Evolutionary conservation across 2,888 invertebrate species (phyloP).

Genomic region (Ornithoptera priamus): DNA sequence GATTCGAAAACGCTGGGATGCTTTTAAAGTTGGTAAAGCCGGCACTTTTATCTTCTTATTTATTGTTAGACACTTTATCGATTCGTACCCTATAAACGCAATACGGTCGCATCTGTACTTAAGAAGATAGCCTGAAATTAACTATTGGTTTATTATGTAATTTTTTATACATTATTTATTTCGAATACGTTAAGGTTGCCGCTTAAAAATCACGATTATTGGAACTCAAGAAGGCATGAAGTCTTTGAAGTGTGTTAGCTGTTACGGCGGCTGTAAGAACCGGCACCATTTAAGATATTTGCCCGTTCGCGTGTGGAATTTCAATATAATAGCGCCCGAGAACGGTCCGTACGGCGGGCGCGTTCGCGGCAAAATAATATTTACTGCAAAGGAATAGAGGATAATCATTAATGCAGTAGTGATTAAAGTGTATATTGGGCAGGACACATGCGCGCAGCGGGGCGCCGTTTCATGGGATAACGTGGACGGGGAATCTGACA

Average conservation of each 20-base stretch:
- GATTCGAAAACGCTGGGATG: no score
- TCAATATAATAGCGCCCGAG: constrained; percentile 30
- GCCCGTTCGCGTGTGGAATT: constrained; percentile 31
- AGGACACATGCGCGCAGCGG: constrained; percentile 54
- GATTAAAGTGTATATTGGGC: constrained; percentile 29
- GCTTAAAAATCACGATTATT: not conserved
- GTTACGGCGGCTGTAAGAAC: constrained; percentile 1
- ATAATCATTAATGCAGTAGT: not conserved
- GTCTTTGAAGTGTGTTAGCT: constrained; percentile 17
- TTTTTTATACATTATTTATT: no score
- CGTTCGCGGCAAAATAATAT: not conserved
- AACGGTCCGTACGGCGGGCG: constrained; percentile 1
- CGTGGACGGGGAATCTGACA: constrained; percentile 31
- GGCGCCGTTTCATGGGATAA: constrained; percentile 41
- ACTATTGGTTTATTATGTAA: no score
- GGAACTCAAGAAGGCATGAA: constrained; percentile 4
- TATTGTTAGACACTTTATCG: no score
- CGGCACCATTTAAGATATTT: constrained; percentile 9
- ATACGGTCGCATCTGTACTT: no score
- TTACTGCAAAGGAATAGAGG: not conserved
- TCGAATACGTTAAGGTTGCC: no score
- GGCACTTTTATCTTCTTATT: no score
- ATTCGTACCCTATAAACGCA: no score
- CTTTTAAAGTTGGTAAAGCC: no score
- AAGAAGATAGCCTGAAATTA: no score